Evolutionary conservation across 2,888 invertebrate genomes (phyloP), one percentile per base, ranked within the genome.

Genomic region (Allophyes oxyacanthae): DNA sequence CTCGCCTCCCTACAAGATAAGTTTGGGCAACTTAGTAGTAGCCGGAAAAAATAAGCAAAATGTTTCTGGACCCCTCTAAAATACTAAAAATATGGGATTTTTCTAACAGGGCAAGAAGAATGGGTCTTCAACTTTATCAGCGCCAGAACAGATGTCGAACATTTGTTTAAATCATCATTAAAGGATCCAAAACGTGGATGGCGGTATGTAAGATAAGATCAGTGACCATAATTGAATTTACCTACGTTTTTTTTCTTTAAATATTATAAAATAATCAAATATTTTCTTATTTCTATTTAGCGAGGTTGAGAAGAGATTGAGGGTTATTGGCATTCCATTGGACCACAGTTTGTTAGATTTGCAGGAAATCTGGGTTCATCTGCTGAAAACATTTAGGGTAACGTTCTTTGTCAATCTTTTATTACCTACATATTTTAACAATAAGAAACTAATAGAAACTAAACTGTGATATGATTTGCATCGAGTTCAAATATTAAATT

Each of bases 291-390:
- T 37, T 34, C 50, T 30, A 45, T 56, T 61, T 72, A 94, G 94
- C 66, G 89, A 92, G 74, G 91, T 94, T 0, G 94, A 94, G 66
- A 92, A 89, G 62, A 79, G 84, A 14, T 66, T 94, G 42, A 75
- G 93, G 41, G 81, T 56, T 45, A 66, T 84, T n/a, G 90, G 88
- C 0, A 69, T 94, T 30, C 94, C 94, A 0, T 14, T 90, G 50
- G 88, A 91, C 48, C 90, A 92, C 71, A 93, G 92, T 64, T 74
- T 90, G 61, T 74, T 92, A 50, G 91, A 93, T 26, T 64, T 94
- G 34, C 83, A 85, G 1, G 88, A 91, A 52, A 88, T 93, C 15
- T 94, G 93, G 94, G 78, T 79, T 10, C 86, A 92, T 73, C 75
- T 94, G 37, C 51, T 87, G 20, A 92, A 87, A 78, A 91, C 89